Evolutionary conservation across 1,140 invertebrate genomes (phyloP), one percentile per base, ranked within the genome.

Genomic region (Heterodera carotae): DNA sequence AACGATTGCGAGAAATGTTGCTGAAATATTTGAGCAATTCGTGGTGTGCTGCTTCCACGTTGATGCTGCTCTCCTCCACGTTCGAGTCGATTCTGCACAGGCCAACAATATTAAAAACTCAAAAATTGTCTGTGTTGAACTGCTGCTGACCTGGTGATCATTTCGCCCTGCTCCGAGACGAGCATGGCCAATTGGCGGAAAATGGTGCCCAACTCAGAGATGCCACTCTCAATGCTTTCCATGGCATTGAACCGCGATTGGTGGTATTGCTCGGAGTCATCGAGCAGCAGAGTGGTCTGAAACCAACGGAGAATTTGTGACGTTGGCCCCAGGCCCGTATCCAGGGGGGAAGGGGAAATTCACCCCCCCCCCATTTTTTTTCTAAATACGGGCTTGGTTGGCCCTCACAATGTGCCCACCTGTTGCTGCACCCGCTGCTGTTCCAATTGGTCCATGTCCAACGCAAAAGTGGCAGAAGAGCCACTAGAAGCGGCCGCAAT

Each of bases 21-120:
- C 95, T 94, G 88, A 99, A 99, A 90, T 99, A 99, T 89, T 94
- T 97, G 74, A 99, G 90, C 80, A 99, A 94, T 90, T 99, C 95
- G 27, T 92, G 91, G 88, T 99, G 97, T 27, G 96, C 97, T 68
- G 94, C 94, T 90, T 98, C 96, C 48, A 99, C 94, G 89, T 99
- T 98, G 83, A 98, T 87, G 88, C 94, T 93, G 2, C 96, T 92
- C 88, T 97, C 94, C 88, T 97, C 93, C 76, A 99, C 92, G 90
- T 99, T 98, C 4, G 93, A 91, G 90, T 99, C 97, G 89, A 99
- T 99, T 88, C 96, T 93, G 27, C 59, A 60, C 15, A 79, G n/a
- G 59, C 22, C 7, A 56, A 78, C 7, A 53, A 48, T 78, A 53
- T 31, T 2, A n/a, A 53, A 43, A 31, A 36, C 25, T 31, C 33